Base-by-base conservation (phyloP, 2,113 vertebrate species). In the Mesoclemmys tuberculata region DNA sequence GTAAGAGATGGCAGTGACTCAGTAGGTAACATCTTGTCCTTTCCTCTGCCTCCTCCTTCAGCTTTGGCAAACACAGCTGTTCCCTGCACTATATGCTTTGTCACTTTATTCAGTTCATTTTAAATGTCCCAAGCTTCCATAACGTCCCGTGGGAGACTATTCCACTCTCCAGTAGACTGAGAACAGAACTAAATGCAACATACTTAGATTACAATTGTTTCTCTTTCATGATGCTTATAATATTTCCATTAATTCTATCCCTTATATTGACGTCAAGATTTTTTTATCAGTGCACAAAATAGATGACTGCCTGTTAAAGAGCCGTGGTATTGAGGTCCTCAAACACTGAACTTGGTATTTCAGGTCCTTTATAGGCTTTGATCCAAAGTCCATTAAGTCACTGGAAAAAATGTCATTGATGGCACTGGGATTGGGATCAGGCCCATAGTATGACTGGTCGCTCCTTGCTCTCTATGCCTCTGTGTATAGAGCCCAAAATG, bases 41-140 rank as follows among this genome's bases (percentile, higher is more conserved):
- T 16, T 55, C 29, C 54, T 3, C 5, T 64, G 4, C 22, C 79
- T 5, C 79, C 61, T 3, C 78, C 74, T 49, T 80, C 56, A 82
- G 5, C 49, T 90, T 91, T 92, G 54, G 44, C 56, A 94, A 92
- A 14, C 74, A 51, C 52, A 80, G 8, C 29, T 88, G 84, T 46
- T 80, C n/a, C 49, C 89, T 74, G 80, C 61, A 83, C 21, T 51
- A 46, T 77, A n/a, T 93, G 55, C 84, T 74, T 31, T 54, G 38
- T 46, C 22, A 8, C 82, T 95, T 87, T 44, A 85, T 88, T 91
- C 46, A 82, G 38, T 52, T 90, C 78, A 56, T 18, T 35, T 90
- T 48, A 88, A 95, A 96, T 93, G 91, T 5, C 93, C 48, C 8
- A 48, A 93, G 55, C 52, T 61, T 95, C 89, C 31, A 46, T 89